Percentiles rank a stretch among this genome's conserved stretches.
Evolutionary conservation across 2,797 vertebrate species (phyloP).

Genomic region (Sebastiscus tertius): DNA sequence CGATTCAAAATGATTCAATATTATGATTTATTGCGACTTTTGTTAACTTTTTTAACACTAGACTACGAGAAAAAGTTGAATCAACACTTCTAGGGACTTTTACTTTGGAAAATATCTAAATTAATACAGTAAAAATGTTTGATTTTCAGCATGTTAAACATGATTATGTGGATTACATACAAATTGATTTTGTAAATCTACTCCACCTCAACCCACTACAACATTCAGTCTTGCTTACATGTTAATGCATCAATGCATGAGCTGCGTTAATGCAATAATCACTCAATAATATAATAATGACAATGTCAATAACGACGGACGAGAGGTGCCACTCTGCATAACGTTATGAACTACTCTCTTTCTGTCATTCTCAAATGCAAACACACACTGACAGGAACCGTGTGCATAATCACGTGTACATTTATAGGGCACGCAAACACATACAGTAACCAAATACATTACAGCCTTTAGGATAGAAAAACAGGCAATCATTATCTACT

Average conservation of each 20-base stretch:
- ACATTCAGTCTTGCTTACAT: not conserved
- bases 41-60: too few relatives aligned
- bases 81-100: too few relatives aligned
- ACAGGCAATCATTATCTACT: not conserved
- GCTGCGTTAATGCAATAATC: not conserved
- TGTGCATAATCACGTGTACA: not conserved
- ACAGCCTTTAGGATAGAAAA: constrained; percentile 3
- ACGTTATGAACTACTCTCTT: not conserved
- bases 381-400: constrained; percentile 4
- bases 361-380: constrained; percentile 9
- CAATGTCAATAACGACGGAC: not conserved
- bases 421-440: not conserved
- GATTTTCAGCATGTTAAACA: too few relatives aligned
- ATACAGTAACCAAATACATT: constrained; percentile 16
- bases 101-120: too few relatives aligned
- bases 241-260: not conserved
- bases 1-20: too few relatives aligned
- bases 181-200: too few relatives aligned
- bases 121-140: too few relatives aligned
- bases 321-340: not conserved
- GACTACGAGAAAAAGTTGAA: too few relatives aligned
- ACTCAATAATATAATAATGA: not conserved
- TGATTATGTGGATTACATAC: too few relatives aligned
- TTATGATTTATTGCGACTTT: too few relatives aligned
- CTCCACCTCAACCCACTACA: not conserved